Evolutionary conservation across 2,113 vertebrate genomes (phyloP), one percentile per base, ranked within the genome.

Genomic region (Phylloscopus trochiloides): DNA sequence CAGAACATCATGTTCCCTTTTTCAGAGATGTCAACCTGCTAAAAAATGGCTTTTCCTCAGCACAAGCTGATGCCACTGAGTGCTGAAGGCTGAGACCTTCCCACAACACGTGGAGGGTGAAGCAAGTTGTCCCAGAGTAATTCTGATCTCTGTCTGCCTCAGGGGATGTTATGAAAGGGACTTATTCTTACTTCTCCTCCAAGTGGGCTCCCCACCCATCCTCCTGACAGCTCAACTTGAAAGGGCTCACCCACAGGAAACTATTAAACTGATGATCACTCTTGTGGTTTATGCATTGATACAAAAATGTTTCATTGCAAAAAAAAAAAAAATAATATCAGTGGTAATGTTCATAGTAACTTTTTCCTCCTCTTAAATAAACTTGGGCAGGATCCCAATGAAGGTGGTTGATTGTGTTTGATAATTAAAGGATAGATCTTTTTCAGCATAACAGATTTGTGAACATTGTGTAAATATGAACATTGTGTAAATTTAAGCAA

Each of bases 201-300:
- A 73, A 65, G 73, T 6, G 51, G n/a, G 61, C 29, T 97, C 96
- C 85, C 55, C 38, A 86, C 80, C 97, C 94, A 61, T 96, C 72
- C 81, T 63, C 54, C 66, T 97, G 95, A 97, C 97, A 97, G 94
- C 91, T 97, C 76, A 67, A 78, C 96, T 97, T 97, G 94, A 97
- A 98, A 98, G 96, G 78, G 85, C 92, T 96, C 87, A 90, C 80
- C 89, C 66, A 17, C 94, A 98, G 98, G 98, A 98, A 98, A 88
- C 95, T 81, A 95, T 98, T 97, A 97, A 97, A 97, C 78, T 97
- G 97, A 96, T 94, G 95, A 97, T 89, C 96, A 94, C 98, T 98
- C 95, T 98, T 98, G 97, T 94, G 98, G 98, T 96, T 97, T 97
- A 76, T 92, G 94, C 94, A 95, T 92, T 92, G 97, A 97, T 97